Base-by-base conservation (phyloP, 2,113 vertebrate species). In the Mesoclemmys tuberculata region DNA sequence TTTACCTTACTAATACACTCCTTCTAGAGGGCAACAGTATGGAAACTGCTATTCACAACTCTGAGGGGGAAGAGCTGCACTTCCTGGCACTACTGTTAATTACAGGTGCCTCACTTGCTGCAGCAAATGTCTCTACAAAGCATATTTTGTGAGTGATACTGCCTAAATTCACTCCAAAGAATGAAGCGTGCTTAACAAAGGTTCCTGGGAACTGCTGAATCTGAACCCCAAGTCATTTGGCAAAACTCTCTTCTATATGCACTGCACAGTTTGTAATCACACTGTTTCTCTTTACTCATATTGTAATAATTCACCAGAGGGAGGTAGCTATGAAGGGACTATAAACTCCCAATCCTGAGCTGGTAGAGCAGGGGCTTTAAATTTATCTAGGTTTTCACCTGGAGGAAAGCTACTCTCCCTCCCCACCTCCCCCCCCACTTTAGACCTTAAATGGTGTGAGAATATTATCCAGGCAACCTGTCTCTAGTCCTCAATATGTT, bases 221-320 rank as follows among this genome's bases (percentile, higher is more conserved):
- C 81, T 75, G 52, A n/a, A 64, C 88, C 41, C 1, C 0, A 79
- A 84, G 41, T 41, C 55, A 54, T 75, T 93, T 61, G 64, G 61
- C 88, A 88, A 84, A 90, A 31, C 11, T 58, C 26, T 21, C 35
- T 4, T 35, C 74, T 1, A 35, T 52, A 41, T 80, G 31, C 55
- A 46, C 74, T 88, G 74, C 84, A 86, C 80, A 71, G 82, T 82
- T 22, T 79, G 86, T 74, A 84, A 61, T 81, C 81, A 52, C 26
- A 2, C 38, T 88, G 87, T 18, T 16, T 81, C 79, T 93, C 8
- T 0, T 0, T 78, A 8, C 3, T 26, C 24, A 48, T 61, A 78
- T 24, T 27, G 4, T 10, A 86, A 88, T 1, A 0, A 88, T 68
- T 56, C 78, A 6, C 13, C 49, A 81, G 83, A 81, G 83, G 91